phyloP scores from a whole-genome alignment of 2,888 invertebrate species.

The Xylocampa areola region DNA sequence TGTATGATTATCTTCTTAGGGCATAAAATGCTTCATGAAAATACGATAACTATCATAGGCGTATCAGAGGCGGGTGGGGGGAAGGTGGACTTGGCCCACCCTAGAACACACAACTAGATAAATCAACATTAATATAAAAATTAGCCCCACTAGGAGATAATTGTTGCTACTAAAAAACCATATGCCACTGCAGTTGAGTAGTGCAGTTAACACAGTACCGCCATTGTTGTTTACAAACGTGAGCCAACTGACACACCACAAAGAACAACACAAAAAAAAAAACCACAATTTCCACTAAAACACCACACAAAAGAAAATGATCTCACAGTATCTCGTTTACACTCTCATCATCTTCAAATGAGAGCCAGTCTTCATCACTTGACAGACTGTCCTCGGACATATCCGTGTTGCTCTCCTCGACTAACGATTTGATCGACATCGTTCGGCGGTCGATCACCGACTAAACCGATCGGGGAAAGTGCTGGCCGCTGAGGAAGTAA shows the following conservation, averaged over 20 bases:
- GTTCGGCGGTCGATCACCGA: conserved; percentile 68
- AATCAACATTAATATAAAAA: too few species aligned
- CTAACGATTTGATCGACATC: conserved; percentile 66
- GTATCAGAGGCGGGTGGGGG: too few species aligned
- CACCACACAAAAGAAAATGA: conserved; percentile 54
- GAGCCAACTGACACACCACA: conserved; percentile 42
- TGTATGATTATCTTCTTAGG: too few species aligned
- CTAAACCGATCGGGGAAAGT: conserved; percentile 67
- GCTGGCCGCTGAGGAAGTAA: conserved; percentile 61
- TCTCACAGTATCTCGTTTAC: conserved; percentile 71
- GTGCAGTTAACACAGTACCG: conserved; percentile 35
- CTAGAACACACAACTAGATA: too few species aligned
- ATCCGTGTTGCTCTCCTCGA: conserved; percentile 57
- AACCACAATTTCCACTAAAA: conserved; percentile 49
- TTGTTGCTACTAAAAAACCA: too few species aligned
- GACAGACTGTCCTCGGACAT: conserved; percentile 83
- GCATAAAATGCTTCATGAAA: too few species aligned
- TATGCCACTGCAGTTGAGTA: background rate
- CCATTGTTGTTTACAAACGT: conserved; percentile 29
- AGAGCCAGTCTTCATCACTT: conserved; percentile 53
- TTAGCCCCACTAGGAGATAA: too few species aligned
- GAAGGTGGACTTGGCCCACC: too few species aligned
- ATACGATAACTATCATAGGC: too few species aligned
- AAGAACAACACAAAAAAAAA: conserved; percentile 41
- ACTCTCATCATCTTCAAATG: conserved; percentile 55